phyloP scores from a whole-genome alignment of 2,888 invertebrate genomes.

The Neoascia interrupta region DNA sequence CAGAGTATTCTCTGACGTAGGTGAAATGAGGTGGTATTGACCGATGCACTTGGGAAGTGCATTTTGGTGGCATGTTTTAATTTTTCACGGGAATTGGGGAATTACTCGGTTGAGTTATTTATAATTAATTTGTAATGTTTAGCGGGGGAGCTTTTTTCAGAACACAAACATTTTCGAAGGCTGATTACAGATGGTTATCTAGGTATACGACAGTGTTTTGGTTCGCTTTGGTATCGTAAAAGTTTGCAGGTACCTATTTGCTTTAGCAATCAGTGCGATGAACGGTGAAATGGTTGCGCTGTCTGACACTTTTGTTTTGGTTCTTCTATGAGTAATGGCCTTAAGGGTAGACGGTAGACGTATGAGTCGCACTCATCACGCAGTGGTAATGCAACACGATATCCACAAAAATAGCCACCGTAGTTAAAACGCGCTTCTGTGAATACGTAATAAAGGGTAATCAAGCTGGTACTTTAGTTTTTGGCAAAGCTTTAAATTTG shows the following conservation, averaged over 20 bases:
- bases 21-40: background rate
- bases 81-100: background rate
- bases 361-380: too few species aligned
- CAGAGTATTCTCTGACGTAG: background rate
- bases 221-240: background rate
- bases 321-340: background rate
- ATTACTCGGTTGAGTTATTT: constrained; percentile 16
- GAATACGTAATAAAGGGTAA: too few species aligned
- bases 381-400: too few species aligned
- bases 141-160: constrained; percentile 5
- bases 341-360: too few species aligned
- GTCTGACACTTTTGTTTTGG: constrained; percentile 8
- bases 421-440: too few species aligned
- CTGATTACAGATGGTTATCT: background rate
- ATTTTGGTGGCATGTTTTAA: constrained; percentile 33
- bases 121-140: background rate
- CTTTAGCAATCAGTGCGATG: background rate
- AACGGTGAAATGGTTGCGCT: background rate
- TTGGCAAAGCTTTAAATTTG: too few species aligned
- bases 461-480: too few species aligned
- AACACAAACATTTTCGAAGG: background rate
- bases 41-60: constrained; percentile 9
- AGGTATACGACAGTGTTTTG: constrained; percentile 2
- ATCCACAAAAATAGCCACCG: too few species aligned
- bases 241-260: constrained; percentile 14